phyloP scores from a whole-genome alignment of 2,888 invertebrate species.

The Conus canariensis region DNA sequence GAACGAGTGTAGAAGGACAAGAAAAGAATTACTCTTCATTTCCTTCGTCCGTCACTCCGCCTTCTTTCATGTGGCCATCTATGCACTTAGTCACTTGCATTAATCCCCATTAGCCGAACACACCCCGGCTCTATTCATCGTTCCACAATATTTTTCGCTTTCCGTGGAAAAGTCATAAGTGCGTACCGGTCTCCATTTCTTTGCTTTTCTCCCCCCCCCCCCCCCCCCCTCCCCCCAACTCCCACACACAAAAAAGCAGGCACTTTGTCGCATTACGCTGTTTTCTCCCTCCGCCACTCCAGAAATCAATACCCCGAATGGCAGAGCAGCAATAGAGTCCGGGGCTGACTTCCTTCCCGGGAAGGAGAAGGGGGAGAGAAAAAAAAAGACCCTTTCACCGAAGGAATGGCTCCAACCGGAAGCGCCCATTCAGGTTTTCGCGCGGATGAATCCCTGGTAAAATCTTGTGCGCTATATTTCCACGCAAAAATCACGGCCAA shows the following conservation, averaged over 20 bases:
- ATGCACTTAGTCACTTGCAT: slow-evolving; percentile 35
- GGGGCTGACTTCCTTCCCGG: slow-evolving; percentile 43
- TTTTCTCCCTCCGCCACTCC: slow-evolving; percentile 41
- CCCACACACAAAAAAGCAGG: slow-evolving; percentile 13
- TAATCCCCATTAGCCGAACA: slow-evolving; percentile 45
- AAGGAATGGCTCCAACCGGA: slow-evolving; percentile 22
- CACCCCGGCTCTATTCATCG: slow-evolving; percentile 26
- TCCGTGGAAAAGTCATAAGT: slow-evolving; percentile 36
- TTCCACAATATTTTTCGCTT: slow-evolving; percentile 22
- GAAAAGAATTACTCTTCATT: slow-evolving; percentile 26
- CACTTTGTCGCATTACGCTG: slow-evolving; percentile 40
- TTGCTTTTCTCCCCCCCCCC: slow-evolving; percentile 28
- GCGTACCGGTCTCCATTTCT: slow-evolving; percentile 35
- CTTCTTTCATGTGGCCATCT: slow-evolving; percentile 15
- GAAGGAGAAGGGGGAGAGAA: neutral
- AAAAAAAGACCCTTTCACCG: slow-evolving; percentile 38
- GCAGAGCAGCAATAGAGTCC: slow-evolving; percentile 43
- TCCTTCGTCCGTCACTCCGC: neutral
- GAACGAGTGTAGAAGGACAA: neutral
- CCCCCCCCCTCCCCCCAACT: neutral
- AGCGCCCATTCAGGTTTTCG: slow-evolving; percentile 21
- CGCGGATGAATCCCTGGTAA: slow-evolving; percentile 29
- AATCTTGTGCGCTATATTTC: slow-evolving; percentile 38
- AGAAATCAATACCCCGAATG: slow-evolving; percentile 44
- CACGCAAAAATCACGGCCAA: slow-evolving; percentile 26